Evolutionary conservation across 2,888 invertebrate genomes (phyloP).

Genomic region (Harpagoxenus sublaevis): DNA sequence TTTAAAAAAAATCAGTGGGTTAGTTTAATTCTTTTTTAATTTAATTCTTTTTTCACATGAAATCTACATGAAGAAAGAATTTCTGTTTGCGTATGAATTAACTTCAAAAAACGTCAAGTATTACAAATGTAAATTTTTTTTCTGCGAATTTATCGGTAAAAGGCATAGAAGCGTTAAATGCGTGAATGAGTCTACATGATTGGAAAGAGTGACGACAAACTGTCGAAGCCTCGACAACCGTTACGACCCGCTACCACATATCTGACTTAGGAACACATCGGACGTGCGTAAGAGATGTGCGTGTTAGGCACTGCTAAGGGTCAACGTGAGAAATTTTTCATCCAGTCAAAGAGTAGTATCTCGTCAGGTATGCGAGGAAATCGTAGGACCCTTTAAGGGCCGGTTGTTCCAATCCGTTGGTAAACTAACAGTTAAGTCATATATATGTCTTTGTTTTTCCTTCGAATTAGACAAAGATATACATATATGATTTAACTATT

Average conservation of each 20-base stretch:
- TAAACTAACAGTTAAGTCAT: too few species aligned
- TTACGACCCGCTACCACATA: slow-evolving; percentile 69
- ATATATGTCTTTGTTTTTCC: too few species aligned
- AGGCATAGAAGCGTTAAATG: slow-evolving; percentile 63
- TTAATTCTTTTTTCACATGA: background rate
- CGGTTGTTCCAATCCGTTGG: too few species aligned
- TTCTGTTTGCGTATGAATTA: background rate
- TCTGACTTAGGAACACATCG: slow-evolving; percentile 58
- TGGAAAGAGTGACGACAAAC: slow-evolving; percentile 72
- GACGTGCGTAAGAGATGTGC: slow-evolving; percentile 33
- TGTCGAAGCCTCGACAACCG: slow-evolving; percentile 72
- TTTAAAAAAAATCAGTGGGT: background rate
- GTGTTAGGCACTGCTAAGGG: slow-evolving; percentile 57
- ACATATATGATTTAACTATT: too few species aligned
- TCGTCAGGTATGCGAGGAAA: background rate
- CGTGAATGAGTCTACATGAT: slow-evolving; percentile 62
- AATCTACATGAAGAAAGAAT: background rate
- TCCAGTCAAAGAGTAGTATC: background rate
- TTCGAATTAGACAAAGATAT: too few species aligned
- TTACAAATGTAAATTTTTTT: slow-evolving; percentile 16
- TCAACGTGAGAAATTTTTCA: slow-evolving; percentile 62
- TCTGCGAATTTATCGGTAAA: background rate
- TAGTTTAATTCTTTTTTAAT: background rate
- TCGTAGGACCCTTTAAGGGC: background rate
- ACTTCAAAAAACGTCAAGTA: background rate